Evolutionary conservation across 92 coral and sea anemone species (phyloP), one percentile per base, ranked within the genome.

Genomic region (Epizoanthus ramosus): DNA sequence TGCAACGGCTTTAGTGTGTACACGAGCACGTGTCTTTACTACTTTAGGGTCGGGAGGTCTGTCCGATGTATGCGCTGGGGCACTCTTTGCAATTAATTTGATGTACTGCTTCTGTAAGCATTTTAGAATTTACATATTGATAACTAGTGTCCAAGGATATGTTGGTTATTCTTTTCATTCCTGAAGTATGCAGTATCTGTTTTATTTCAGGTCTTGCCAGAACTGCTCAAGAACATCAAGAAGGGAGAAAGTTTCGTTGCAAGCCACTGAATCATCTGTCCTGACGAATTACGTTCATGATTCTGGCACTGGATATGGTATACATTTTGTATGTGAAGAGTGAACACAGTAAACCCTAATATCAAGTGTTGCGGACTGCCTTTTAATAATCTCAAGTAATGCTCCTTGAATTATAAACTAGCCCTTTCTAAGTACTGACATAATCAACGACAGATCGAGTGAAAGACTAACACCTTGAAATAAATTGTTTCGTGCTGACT

Each of bases 201-300:
- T 54, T 37, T 67, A 39, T 83, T 79, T 7, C 75, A 95, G 98
- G 92, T 90, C 16, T 85, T 95, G 79, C 87, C 98, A 57, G 98
- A 95, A 79, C 91, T 95, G 10, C 73, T 54, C 63, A 95, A 89
- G 81, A 95, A 95, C 75, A 93, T 95, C 84, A 88, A 94, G 89
- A 95, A 95, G 79, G 98, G 98, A 57, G 98, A 95, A 87, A 89
- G 85, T 33, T 95, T 95, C 74, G 94, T 86, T 41, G 87, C 83
- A 41, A 82, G 35, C 31, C 84, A 75, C 63, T 87, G 69, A 53
- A 4, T 8, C 56, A 41, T 59, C 41, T 19, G 21, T 4, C 68
- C 16, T 17, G 23, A 63, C 35, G 10, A 18, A 53, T 50, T 13
- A 50, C 1, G 14, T 50, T 50, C 14, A 50, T 50, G 54, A 50